A percentile compares a stretch with the other conserved stretches of the same genome.
Evolutionary conservation across 2,888 invertebrate genomes (phyloP).

Genomic region (Petrolisthes cinctipes): DNA sequence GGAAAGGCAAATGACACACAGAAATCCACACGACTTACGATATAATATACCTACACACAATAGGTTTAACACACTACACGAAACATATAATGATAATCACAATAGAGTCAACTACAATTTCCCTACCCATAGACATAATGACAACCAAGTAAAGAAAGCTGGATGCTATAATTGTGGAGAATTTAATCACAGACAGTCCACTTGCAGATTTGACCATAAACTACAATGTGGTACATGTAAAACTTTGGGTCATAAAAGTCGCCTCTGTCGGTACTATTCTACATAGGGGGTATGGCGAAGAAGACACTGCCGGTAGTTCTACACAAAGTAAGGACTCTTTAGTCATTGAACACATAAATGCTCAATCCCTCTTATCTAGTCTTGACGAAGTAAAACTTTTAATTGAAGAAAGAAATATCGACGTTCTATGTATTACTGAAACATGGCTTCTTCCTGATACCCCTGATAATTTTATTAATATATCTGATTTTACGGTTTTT

Average conservation of each 20-base stretch:
- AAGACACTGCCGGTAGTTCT: slow-evolving; percentile 1
- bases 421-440: slow-evolving; percentile 17
- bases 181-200: slow-evolving; percentile 20
- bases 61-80: too few relatives aligned
- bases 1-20: too few relatives aligned
- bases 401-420: slow-evolving; percentile 5
- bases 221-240: neutral
- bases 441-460: slow-evolving; percentile 24
- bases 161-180: slow-evolving; percentile 19
- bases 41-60: too few relatives aligned
- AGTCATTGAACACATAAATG: slow-evolving; percentile 9
- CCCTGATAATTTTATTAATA: neutral
- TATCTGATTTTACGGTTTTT: slow-evolving; percentile 8
- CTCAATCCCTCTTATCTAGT: neutral
- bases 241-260: neutral
- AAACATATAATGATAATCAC: too few relatives aligned
- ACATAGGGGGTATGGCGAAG: neutral
- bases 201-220: slow-evolving; percentile 9
- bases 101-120: too few relatives aligned
- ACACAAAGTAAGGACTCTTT: neutral
- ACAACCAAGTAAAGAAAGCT: neutral
- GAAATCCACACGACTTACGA: too few relatives aligned
- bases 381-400: slow-evolving; percentile 17
- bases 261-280: neutral
- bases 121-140: too few relatives aligned